Percentiles rank a stretch among this genome's conserved stretches.
These are phyloP conservation scores for Doris montereyensis DNA, from an alignment of 2,888 invertebrate genomes.

Conservation along the genomic window DNA sequence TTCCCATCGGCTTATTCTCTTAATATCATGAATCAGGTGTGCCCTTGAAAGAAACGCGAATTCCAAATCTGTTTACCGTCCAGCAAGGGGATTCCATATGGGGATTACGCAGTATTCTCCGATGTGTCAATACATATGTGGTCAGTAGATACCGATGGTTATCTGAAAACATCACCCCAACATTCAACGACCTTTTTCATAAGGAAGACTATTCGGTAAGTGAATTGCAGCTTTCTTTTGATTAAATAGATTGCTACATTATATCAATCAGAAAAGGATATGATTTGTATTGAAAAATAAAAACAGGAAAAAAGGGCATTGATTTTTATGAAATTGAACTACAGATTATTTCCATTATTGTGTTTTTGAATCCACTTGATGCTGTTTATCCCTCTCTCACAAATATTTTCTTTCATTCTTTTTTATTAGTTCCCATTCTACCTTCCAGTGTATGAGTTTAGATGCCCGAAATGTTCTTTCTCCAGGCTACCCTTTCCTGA, in stretches of 20 bases:
- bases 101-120: slow-evolving; percentile 59
- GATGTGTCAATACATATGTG: slow-evolving; percentile 51
- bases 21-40: too few species aligned
- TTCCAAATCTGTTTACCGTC: slow-evolving; percentile 55
- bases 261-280: too few species aligned
- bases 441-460: too few species aligned
- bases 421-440: too few species aligned
- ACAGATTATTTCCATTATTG: background rate
- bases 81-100: slow-evolving; percentile 55
- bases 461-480: too few species aligned
- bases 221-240: background rate
- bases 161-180: slow-evolving; percentile 59
- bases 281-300: background rate
- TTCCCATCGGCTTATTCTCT: too few species aligned
- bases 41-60: slow-evolving; percentile 52
- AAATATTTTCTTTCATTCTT: too few species aligned
- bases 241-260: background rate
- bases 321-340: background rate
- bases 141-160: slow-evolving; percentile 62
- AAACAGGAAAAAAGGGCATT: background rate
- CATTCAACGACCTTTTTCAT: slow-evolving; percentile 51
- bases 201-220: slow-evolving; percentile 60
- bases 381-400: too few species aligned
- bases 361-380: too few species aligned
- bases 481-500: too few species aligned